Evolutionary conservation across 2,888 invertebrate genomes (phyloP).

Genomic region (Glaucopsyche alexis): DNA sequence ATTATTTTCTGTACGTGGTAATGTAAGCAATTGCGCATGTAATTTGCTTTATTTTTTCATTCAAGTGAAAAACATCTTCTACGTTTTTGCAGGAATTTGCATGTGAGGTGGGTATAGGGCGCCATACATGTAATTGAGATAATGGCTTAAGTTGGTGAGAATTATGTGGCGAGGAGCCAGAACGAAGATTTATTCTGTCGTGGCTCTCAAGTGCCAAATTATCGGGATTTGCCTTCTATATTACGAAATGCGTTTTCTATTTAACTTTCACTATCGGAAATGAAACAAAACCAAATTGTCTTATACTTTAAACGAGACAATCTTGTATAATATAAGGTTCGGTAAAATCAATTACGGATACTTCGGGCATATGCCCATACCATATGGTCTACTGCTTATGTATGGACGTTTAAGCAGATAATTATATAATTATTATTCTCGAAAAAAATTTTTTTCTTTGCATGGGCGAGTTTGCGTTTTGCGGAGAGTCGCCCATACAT

Average conservation of each 20-base stretch:
- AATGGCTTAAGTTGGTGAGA: conserved; percentile 42
- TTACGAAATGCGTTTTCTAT: background rate
- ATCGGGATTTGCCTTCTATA: background rate
- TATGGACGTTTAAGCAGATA: too few species aligned
- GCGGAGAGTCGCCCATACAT: too few species aligned
- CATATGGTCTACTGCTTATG: too few species aligned
- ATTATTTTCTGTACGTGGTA: background rate
- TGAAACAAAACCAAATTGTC: too few species aligned
- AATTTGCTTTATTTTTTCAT: background rate
- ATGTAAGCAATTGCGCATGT: background rate
- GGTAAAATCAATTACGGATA: too few species aligned
- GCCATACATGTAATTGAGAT: conserved; percentile 40
- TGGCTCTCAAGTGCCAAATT: background rate
- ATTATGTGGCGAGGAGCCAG: conserved; percentile 49
- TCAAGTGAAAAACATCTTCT: background rate
- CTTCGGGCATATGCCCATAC: too few species aligned
- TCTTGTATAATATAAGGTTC: too few species aligned
- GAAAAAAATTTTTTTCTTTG: too few species aligned
- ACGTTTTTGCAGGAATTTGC: background rate
- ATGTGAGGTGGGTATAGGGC: conserved; percentile 1
- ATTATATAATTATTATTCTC: too few species aligned
- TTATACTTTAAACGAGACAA: too few species aligned
- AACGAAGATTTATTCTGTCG: conserved; percentile 41
- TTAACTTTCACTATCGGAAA: too few species aligned
- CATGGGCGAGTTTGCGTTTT: too few species aligned